A percentile compares a stretch with the other conserved stretches of the same genome.
Conservation (phyloP, 1,140 invertebrate genomes). For the Lethrus apterus region DNA sequence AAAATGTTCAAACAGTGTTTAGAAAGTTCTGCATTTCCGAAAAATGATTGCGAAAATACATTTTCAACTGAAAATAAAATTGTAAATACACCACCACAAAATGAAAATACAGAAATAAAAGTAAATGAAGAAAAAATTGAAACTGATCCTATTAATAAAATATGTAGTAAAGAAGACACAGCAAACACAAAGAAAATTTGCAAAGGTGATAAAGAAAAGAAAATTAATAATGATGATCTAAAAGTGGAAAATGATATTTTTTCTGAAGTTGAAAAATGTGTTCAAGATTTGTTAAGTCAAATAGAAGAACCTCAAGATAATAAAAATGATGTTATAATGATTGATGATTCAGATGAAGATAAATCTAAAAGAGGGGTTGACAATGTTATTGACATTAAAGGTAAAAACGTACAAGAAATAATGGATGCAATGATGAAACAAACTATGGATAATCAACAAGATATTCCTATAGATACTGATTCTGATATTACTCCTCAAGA, state of each 20-base stretch:
- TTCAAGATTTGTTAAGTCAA: slow-evolving; percentile 27
- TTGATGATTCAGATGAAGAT: slow-evolving; percentile 37
- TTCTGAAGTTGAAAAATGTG: slow-evolving; percentile 19
- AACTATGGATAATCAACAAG: slow-evolving; percentile 38
- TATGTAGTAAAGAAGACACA: no score
- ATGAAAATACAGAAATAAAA: not conserved
- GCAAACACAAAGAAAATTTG: not conserved
- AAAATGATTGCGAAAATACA: not conserved
- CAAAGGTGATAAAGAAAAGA: slow-evolving; percentile 11
- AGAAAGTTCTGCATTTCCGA: slow-evolving; percentile 22
- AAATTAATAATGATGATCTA: not conserved
- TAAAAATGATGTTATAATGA: slow-evolving; percentile 31
- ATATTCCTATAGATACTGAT: slow-evolving; percentile 26
- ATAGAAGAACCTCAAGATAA: slow-evolving; percentile 13
- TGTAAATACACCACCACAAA: not conserved
- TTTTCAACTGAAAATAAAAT: not conserved
- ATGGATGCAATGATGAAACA: slow-evolving; percentile 46
- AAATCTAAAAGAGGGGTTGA: not conserved
- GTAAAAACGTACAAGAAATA: slow-evolving; percentile 42
- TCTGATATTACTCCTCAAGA: slow-evolving; percentile 24
- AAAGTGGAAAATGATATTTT: slow-evolving; percentile 10
- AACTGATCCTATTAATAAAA: not conserved
- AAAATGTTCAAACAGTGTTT: slow-evolving; percentile 38
- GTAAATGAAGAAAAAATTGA: not conserved
- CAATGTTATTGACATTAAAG: not conserved